A percentile compares a stretch with the other conserved stretches of the same genome.
Evolutionary conservation across 2,888 invertebrate species (phyloP).

Genomic region (Troides helena): DNA sequence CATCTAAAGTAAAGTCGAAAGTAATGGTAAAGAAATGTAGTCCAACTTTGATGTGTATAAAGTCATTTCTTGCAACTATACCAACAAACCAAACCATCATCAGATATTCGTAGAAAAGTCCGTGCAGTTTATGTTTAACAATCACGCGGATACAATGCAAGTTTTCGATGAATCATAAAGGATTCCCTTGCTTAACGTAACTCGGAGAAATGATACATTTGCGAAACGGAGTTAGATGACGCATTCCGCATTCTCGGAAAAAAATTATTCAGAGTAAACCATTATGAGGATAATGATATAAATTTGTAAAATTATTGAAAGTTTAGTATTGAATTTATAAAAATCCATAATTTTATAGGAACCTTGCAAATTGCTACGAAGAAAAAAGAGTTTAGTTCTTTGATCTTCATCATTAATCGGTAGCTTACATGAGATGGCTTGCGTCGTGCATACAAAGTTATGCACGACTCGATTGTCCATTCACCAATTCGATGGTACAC

Average conservation of each 20-base stretch:
- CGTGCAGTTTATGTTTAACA: neutral
- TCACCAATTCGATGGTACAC: too few relatives aligned
- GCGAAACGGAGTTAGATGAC: slow-evolving; percentile 14
- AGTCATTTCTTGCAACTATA: too few relatives aligned
- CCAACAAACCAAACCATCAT: too few relatives aligned
- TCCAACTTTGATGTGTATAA: too few relatives aligned
- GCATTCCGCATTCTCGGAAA: slow-evolving; percentile 20
- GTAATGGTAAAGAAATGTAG: too few relatives aligned
- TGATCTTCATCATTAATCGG: too few relatives aligned
- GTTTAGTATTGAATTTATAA: neutral
- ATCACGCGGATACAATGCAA: neutral
- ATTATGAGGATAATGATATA: neutral
- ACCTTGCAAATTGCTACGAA: slow-evolving; percentile 3
- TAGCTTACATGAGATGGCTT: too few relatives aligned
- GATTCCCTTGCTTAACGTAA: slow-evolving; percentile 10
- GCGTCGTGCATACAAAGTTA: too few relatives aligned
- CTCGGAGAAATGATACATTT: slow-evolving; percentile 4
- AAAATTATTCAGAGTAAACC: neutral
- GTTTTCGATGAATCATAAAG: slow-evolving; percentile 18
- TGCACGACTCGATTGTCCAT: too few relatives aligned
- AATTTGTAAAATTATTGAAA: too few relatives aligned
- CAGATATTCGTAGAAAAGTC: neutral
- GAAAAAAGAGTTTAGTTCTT: slow-evolving; percentile 2
- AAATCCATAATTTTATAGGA: neutral
- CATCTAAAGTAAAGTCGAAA: too few relatives aligned